Conservation (phyloP, 2,888 invertebrate genomes). For the Baronia brevicornis region DNA sequence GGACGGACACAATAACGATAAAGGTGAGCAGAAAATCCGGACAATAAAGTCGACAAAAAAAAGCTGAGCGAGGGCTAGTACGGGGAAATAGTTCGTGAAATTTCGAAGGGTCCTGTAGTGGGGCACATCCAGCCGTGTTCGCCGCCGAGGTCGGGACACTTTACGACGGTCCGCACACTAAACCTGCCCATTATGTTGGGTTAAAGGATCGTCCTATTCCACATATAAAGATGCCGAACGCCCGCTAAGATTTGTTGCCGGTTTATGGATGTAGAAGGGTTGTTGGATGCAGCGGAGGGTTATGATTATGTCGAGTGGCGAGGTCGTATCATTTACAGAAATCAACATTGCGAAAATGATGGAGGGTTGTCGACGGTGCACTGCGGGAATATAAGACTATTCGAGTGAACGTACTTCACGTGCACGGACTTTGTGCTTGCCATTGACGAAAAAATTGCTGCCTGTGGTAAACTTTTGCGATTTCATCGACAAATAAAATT, state of each 20-base stretch:
- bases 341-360: constrained; percentile 68
- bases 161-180: constrained; percentile 71
- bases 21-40: constrained; percentile 74
- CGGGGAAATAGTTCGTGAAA: constrained; percentile 74
- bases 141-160: constrained; percentile 54
- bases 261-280: constrained; percentile 72
- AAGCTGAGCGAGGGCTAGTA: constrained; percentile 69
- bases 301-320: constrained; percentile 70
- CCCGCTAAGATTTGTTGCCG: constrained; percentile 68
- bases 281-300: constrained; percentile 60
- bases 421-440: constrained; percentile 21
- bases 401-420: constrained; percentile 30
- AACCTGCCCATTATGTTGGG: constrained; percentile 73
- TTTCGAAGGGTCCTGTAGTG: constrained; percentile 58
- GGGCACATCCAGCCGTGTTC: constrained; percentile 27
- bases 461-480: no score
- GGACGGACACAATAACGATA: constrained; percentile 72
- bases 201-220: constrained; percentile 68
- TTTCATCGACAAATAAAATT: no score
- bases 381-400: constrained; percentile 48
- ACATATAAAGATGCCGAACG: constrained; percentile 72
- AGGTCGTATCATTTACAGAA: constrained; percentile 66
- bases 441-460: constrained; percentile 15
- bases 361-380: constrained; percentile 52
- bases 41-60: constrained; percentile 73